A percentile compares a stretch with the other conserved stretches of the same genome.
Conservation (phyloP, 2,113 vertebrate genomes). For the Nansenia antarctica region DNA sequence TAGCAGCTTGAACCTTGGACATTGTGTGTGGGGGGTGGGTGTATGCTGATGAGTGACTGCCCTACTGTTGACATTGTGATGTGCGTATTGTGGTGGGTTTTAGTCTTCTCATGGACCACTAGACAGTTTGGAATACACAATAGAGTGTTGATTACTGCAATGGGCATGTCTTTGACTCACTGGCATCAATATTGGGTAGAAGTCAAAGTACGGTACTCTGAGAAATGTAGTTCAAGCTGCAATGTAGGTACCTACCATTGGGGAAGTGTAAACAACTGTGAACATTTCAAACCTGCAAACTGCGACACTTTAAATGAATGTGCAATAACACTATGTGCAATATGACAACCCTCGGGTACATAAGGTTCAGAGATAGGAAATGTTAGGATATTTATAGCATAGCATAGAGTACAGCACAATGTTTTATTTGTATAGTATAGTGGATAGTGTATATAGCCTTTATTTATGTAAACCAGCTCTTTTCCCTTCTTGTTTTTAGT, state of each 20-base stretch:
- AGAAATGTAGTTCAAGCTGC: background rate
- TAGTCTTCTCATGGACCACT: background rate
- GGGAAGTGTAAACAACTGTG: slow-evolving; percentile 13
- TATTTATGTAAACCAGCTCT: too few relatives aligned
- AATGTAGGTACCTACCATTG: background rate
- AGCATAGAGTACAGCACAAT: too few relatives aligned
- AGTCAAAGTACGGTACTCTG: background rate
- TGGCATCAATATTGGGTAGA: background rate
- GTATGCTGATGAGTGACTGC: slow-evolving; percentile 11
- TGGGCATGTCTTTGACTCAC: background rate
- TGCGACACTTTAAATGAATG: too few relatives aligned
- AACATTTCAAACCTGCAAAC: too few relatives aligned
- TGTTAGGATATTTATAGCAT: too few relatives aligned
- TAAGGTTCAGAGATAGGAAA: too few relatives aligned
- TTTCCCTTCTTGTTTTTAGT: too few relatives aligned
- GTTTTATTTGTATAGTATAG: too few relatives aligned
- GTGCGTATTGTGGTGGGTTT: slow-evolving; percentile 3
- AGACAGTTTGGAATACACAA: slow-evolving; percentile 9
- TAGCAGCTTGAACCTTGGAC: background rate
- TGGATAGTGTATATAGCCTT: too few relatives aligned
- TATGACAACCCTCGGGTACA: too few relatives aligned
- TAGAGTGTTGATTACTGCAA: background rate
- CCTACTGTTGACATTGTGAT: background rate
- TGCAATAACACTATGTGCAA: too few relatives aligned
- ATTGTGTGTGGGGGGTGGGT: background rate